phyloP scores from a whole-genome alignment of 2,888 invertebrate genomes.

The Rhagium mordax region DNA sequence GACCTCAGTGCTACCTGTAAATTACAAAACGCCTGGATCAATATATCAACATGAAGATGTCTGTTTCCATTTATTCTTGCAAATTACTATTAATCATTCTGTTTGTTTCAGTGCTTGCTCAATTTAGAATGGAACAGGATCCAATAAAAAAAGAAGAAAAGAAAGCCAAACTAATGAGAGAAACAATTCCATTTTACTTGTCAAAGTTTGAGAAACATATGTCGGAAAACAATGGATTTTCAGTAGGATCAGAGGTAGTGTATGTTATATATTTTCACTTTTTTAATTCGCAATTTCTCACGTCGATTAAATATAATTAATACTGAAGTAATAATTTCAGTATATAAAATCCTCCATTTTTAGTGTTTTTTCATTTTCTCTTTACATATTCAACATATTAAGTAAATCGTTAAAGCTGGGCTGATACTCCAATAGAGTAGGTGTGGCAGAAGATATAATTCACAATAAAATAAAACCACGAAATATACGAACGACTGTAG shows the following conservation, averaged over 20 bases:
- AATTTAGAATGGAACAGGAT: slow-evolving; percentile 72
- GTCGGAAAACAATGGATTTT: slow-evolving; percentile 72
- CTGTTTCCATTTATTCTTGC: background rate
- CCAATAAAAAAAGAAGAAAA: slow-evolving; percentile 73
- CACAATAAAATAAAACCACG: too few relatives aligned
- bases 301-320: too few relatives aligned
- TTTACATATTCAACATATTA: too few relatives aligned
- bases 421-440: too few relatives aligned
- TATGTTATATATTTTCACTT: background rate
- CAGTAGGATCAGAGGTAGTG: slow-evolving; percentile 72
- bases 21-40: background rate
- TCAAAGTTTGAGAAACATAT: slow-evolving; percentile 74
- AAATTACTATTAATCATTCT: background rate
- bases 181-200: slow-evolving; percentile 74
- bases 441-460: too few relatives aligned
- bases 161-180: slow-evolving; percentile 72
- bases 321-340: too few relatives aligned
- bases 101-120: slow-evolving; percentile 67
- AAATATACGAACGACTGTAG: too few relatives aligned
- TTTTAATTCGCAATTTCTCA: background rate
- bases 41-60: background rate
- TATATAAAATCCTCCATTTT: too few relatives aligned
- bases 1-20: background rate
- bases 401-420: too few relatives aligned
- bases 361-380: too few relatives aligned